Evolutionary conservation across 2,797 vertebrate genomes (phyloP), one percentile per base, ranked within the genome.

Genomic region (Buphagus erythrorhynchus): DNA sequence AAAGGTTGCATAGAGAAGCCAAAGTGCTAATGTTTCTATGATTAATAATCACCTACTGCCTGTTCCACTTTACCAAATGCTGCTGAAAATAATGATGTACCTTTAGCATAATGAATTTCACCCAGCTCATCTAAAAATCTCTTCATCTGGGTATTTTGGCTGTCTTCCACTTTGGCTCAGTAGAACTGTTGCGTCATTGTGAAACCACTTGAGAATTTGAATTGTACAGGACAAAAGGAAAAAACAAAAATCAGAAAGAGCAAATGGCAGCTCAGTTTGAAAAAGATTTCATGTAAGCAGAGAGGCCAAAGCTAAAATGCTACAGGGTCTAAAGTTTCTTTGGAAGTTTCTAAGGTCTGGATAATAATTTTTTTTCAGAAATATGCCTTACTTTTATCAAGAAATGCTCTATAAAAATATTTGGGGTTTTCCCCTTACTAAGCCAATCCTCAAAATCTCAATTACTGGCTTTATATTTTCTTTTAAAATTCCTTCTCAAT

Each of bases 11-110:
- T 1, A 51, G 75, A 72, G 45, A 19, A 94, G 48, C 29, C 63
- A 79, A 76, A 91, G 51, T 57, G 45, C 71, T 84, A 35, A 82
- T 77, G 67, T 90, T 93, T 74, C 74, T 79, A 20, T 82, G 67
- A 90, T 79, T 97, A 83, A 85, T 92, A 94, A 95, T 96, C 91
- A 92, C 71, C 86, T 67, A 31, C 75, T 71, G 63, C 72, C 63
- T 86, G 26, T 62, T 94, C 35, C 45, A 24, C 72, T 94, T 80
- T 71, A 74, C 65, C 49, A 85, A 92, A 86, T 46, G 80, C 67
- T 88, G 13, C 66, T 88, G 90, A 94, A 95, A 83, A 68, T 88
- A 80, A 88, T 76, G 35, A 71, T 61, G 73, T 77, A 79, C 84
- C 74, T 93, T 88, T 78, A 83, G 54, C 57, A 42, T 57, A 74